Conservation (phyloP, 2,888 invertebrate genomes). For the Shargacucullia verbasci region DNA sequence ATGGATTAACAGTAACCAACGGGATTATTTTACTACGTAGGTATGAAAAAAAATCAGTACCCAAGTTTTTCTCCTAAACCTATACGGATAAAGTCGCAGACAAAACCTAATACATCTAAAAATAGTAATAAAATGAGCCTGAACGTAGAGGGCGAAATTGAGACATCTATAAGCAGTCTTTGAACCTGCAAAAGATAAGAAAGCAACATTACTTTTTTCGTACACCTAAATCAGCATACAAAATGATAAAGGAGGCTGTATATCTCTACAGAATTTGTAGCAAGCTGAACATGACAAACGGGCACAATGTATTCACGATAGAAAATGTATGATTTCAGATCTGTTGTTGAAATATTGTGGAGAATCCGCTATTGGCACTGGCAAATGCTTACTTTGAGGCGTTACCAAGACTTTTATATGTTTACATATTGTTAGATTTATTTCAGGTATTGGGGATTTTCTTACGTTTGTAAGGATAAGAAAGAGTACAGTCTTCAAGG, state of each 20-base stretch:
- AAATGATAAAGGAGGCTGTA: slow-evolving; percentile 19
- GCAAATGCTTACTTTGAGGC: slow-evolving; percentile 32
- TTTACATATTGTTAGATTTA: neutral
- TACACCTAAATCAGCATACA: slow-evolving; percentile 6
- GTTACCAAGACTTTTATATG: slow-evolving; percentile 14
- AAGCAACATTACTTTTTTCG: neutral
- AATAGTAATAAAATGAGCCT: no score
- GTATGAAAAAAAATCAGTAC: no score
- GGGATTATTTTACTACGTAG: no score
- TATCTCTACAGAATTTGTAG: slow-evolving; percentile 24
- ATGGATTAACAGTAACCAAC: no score
- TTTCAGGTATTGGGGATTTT: no score
- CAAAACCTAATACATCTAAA: no score
- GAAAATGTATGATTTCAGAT: slow-evolving; percentile 46
- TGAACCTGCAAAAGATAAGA: neutral
- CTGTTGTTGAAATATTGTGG: slow-evolving; percentile 45
- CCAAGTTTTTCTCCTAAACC: no score
- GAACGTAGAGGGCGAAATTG: neutral
- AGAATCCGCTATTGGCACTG: slow-evolving; percentile 31
- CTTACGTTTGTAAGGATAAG: no score
- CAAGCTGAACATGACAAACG: slow-evolving; percentile 37
- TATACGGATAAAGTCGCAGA: no score
- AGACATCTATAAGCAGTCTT: slow-evolving; percentile 2
- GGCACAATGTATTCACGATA: slow-evolving; percentile 44
- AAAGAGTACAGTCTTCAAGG: no score